Base-by-base conservation (phyloP, 1,140 invertebrate species). In the Cryptotermes secundus region DNA sequence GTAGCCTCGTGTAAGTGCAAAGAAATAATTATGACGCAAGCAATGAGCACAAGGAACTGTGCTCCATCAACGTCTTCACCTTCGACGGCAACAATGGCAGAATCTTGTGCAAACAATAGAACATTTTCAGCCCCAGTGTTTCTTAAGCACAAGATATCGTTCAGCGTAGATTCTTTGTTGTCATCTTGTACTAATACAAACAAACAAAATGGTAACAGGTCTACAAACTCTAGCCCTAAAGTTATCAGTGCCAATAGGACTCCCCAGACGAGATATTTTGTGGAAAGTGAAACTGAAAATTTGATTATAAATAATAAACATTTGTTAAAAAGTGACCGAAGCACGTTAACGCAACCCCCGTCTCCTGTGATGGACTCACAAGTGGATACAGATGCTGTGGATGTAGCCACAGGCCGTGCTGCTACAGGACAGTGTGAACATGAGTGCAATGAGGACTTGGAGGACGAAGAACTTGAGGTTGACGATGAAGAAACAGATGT, bases 91-190 rank as follows among this genome's bases (percentile, higher is more conserved):
- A n/a, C 59, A 72, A 72, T 72, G 59, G 4, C 59, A 31, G 26
- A 72, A 9, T 31, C 59, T 10, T 72, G 59, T 26, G 31, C 59
- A 26, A 72, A 16, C 59, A 72, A 72, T 26, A 72, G 59, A 14
- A 14, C 59, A 10, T 7, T 31, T 9, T 34, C 7, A 36, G 24
- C 80, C 26, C 42, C 80, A 31, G 34, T 34, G 0, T 81, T 36
- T 9, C 80, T 81, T 0, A 81, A 81, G 34, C 80, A 81, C 34
- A 81, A 81, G 34, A 81, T 81, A 35, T 81, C 80, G 10, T 81
- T 81, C 42, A 81, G 80, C 35, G 80, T 81, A 36, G 80, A 81
- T 34, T 81, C 80, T 0, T 14, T 81, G 0, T n/a, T 81, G 22
- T 36, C 80, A 34, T 14, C 80, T 9, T 81, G 59, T 26, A 72